Evolutionary conservation across 2,113 vertebrate genomes (phyloP).

Genomic region (Himantopus leucocephalus): DNA sequence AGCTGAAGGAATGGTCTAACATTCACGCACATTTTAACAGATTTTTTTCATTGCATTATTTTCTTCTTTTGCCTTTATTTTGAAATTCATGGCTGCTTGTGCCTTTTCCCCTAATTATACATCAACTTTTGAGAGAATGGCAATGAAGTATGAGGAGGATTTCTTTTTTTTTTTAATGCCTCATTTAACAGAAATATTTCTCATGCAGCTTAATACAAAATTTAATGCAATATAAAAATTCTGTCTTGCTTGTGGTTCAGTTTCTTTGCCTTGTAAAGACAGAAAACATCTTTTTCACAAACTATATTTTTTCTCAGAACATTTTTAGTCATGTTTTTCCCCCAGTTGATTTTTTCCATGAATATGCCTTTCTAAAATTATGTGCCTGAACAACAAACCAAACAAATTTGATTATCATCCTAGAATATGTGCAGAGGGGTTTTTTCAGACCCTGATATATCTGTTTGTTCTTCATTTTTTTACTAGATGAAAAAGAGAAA

Average conservation of each 20-base stretch:
- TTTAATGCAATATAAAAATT: background rate
- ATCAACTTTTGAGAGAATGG: background rate
- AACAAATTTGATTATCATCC: background rate
- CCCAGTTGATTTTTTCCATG: background rate
- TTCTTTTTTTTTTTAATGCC: background rate
- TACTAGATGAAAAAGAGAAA: background rate
- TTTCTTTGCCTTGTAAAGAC: constrained; percentile 8
- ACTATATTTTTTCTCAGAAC: background rate
- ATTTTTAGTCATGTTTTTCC: background rate
- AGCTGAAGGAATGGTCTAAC: background rate
- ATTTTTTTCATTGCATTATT: background rate
- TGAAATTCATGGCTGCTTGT: background rate
- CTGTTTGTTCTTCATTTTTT: background rate
- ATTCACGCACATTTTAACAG: background rate
- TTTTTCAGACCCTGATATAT: background rate
- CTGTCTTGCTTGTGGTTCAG: background rate
- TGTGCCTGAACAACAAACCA: background rate
- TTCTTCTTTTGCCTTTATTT: background rate
- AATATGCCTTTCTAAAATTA: background rate
- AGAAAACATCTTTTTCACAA: background rate
- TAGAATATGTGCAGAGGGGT: background rate
- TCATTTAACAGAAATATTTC: constrained; percentile 10
- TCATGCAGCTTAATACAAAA: background rate
- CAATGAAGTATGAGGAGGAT: background rate
- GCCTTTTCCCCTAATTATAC: background rate